Evolutionary conservation across 1,140 invertebrate genomes (phyloP).

Genomic region (Hyles vespertilio): DNA sequence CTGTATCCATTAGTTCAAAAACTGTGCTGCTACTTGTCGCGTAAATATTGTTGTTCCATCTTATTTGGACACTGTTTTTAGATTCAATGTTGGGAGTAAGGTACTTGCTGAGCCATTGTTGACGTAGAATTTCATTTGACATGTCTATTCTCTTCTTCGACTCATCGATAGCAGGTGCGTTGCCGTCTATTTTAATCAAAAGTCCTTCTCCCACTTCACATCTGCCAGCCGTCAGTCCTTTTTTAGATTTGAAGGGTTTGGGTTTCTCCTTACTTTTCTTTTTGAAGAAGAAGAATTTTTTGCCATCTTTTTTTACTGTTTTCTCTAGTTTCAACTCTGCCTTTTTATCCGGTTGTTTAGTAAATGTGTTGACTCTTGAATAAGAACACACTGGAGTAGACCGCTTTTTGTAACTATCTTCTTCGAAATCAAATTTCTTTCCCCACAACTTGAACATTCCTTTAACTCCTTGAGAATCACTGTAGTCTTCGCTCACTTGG

Average conservation of each 20-base stretch:
- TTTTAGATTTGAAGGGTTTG: constrained; percentile 36
- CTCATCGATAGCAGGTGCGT: background rate
- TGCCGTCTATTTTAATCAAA: constrained; percentile 39
- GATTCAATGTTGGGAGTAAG: constrained; percentile 38
- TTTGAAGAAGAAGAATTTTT: constrained; percentile 50
- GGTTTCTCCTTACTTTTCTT: constrained; percentile 45
- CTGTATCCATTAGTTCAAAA: constrained; percentile 47
- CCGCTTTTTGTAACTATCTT: constrained; percentile 27
- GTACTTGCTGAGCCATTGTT: constrained; percentile 45
- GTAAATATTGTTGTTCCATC: constrained; percentile 56
- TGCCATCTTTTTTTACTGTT: constrained; percentile 35
- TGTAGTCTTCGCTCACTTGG: constrained; percentile 25
- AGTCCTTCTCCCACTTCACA: constrained; percentile 54
- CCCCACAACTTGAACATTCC: constrained; percentile 58
- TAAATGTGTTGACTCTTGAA: constrained; percentile 5
- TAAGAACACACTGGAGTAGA: constrained; percentile 15
- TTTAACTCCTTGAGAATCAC: constrained; percentile 41
- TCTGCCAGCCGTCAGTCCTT: constrained; percentile 44
- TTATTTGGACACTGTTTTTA: constrained; percentile 39
- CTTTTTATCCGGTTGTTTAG: constrained; percentile 19
- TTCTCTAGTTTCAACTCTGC: constrained; percentile 15
- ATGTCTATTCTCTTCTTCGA: constrained; percentile 17
- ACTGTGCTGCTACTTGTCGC: constrained; percentile 52
- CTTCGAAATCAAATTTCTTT: constrained; percentile 51
- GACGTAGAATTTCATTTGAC: constrained; percentile 30